Conservation (phyloP, 2,888 invertebrate species). For the Bellardia bayeri region DNA sequence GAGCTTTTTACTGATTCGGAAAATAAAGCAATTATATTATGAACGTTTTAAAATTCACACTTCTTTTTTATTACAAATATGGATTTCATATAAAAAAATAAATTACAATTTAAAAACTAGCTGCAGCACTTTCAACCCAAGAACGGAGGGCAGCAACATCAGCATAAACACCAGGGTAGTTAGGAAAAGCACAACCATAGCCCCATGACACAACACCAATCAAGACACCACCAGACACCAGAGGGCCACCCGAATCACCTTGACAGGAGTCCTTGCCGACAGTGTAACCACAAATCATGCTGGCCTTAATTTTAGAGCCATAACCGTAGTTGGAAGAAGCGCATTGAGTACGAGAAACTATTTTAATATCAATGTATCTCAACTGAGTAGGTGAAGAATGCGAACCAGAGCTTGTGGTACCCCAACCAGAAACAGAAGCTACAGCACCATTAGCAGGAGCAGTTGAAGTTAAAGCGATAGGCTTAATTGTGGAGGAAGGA, state of each 20-base stretch:
- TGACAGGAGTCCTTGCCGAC: constrained; percentile 79
- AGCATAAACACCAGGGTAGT: constrained; percentile 79
- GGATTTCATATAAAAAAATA: no score
- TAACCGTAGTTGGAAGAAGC: constrained; percentile 83
- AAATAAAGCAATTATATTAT: no score
- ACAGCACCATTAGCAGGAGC: constrained; percentile 65
- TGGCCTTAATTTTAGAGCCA: constrained; percentile 71
- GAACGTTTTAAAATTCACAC: no score
- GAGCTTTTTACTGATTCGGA: no score
- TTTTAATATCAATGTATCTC: constrained; percentile 83
- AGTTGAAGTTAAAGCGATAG: constrained; percentile 82
- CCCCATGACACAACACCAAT: constrained; percentile 82
- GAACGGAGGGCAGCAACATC: constrained; percentile 68
- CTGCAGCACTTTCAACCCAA: constrained; percentile 75
- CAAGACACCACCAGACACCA: constrained; percentile 75
- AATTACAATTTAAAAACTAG: background rate
- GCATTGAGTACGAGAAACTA: constrained; percentile 84
- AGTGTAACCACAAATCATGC: constrained; percentile 79
- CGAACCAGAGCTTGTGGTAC: constrained; percentile 37
- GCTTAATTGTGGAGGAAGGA: constrained; percentile 81
- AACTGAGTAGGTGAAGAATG: constrained; percentile 69
- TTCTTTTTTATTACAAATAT: no score
- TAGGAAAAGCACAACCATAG: constrained; percentile 75
- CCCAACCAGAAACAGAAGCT: constrained; percentile 75
- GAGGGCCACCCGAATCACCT: constrained; percentile 82